phyloP scores from a whole-genome alignment of 2,113 vertebrate species.

The Dermatemys mawii region DNA sequence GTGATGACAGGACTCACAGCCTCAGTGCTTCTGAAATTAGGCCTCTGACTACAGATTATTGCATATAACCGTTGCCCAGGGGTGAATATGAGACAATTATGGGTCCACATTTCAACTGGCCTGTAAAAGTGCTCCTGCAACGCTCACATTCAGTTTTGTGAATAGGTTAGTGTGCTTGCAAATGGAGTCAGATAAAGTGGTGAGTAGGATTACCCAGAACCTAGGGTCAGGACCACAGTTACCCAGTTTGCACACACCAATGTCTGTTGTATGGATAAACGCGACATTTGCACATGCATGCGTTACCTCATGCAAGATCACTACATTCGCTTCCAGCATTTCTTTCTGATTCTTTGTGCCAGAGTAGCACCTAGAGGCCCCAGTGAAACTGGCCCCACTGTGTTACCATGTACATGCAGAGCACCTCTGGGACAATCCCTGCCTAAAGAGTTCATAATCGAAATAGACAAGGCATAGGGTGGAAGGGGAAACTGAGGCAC shows the following conservation, averaged over 20 bases:
- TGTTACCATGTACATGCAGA: no score
- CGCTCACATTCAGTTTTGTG: background rate
- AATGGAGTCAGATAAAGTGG: background rate
- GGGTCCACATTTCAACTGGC: background rate
- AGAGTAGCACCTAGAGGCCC: background rate
- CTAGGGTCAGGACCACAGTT: background rate
- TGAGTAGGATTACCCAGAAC: background rate
- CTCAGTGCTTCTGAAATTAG: background rate
- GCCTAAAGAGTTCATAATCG: background rate
- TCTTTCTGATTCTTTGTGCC: background rate
- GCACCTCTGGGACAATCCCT: background rate
- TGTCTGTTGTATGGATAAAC: rapidly evolving
- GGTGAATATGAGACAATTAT: background rate
- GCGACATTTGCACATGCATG: background rate
- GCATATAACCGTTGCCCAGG: background rate
- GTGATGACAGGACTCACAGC: background rate
- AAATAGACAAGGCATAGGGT: background rate
- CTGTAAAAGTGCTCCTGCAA: background rate
- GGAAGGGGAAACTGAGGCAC: background rate
- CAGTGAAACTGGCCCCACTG: no score
- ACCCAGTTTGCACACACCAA: rapidly evolving
- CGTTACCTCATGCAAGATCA: background rate
- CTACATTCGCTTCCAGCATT: rapidly evolving
- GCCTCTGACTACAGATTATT: background rate
- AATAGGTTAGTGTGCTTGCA: background rate